Percentiles rank a stretch among this genome's conserved stretches.
Evolutionary conservation across 2,888 invertebrate genomes (phyloP).

Genomic region (Acanthopleura granulata): DNA sequence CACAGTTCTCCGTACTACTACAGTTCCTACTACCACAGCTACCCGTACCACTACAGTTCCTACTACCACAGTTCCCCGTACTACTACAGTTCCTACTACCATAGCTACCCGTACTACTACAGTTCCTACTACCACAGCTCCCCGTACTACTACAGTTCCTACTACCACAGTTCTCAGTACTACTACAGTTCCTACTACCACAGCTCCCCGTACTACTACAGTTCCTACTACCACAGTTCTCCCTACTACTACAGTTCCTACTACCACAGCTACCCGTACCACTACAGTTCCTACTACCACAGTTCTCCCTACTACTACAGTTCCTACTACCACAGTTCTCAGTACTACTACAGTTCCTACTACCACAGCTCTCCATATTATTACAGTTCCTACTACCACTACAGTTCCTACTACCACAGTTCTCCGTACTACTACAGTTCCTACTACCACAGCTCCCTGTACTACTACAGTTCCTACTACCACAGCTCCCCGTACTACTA

Average conservation of each 20-base stretch:
- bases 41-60: background rate
- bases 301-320: background rate
- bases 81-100: background rate
- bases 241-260: background rate
- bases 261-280: slow-evolving; percentile 3
- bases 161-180: background rate
- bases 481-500: background rate
- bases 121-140: background rate
- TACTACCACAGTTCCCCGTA: background rate
- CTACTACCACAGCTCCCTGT: background rate
- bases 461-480: background rate
- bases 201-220: background rate
- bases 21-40: background rate
- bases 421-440: background rate
- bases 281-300: background rate
- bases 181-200: background rate
- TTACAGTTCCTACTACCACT: no score
- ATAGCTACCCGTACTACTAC: background rate
- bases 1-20: background rate
- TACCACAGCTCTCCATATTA: background rate
- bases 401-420: no score
- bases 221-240: background rate
- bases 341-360: background rate
- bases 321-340: background rate
- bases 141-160: background rate